Percentiles rank a stretch among this genome's conserved stretches.
phyloP scores from a whole-genome alignment of 2,888 invertebrate genomes.

The Chirona hameri region DNA sequence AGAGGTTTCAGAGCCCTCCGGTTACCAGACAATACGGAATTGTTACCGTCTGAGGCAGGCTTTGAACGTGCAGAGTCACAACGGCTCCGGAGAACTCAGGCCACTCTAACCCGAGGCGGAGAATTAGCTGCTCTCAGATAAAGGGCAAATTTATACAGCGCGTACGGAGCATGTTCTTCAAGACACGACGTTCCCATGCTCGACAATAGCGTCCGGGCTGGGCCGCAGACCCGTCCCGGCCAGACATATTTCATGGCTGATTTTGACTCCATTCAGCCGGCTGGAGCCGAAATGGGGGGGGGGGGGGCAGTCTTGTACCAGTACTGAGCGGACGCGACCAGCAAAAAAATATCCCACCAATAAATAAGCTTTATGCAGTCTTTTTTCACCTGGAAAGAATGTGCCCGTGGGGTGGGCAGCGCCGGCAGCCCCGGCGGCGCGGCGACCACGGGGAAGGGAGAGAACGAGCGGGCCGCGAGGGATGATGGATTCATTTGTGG shows the following conservation, averaged over 20 bases:
- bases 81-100: background rate
- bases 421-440: too few species aligned
- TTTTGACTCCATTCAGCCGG: conserved; percentile 25
- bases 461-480: background rate
- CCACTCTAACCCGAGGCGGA: background rate
- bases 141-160: conserved; percentile 6
- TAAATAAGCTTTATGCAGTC: conserved; percentile 28
- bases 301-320: background rate
- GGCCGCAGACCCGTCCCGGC: background rate
- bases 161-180: conserved; percentile 2
- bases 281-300: background rate
- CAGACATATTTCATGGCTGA: conserved; percentile 28
- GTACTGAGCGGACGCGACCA: background rate
- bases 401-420: background rate
- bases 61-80: background rate
- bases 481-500: conserved; percentile 14
- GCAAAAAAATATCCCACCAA: conserved; percentile 26
- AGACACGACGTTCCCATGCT: conserved; percentile 2
- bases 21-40: background rate
- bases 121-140: background rate
- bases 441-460: background rate
- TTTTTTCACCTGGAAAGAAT: conserved; percentile 7
- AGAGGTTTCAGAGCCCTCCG: background rate
- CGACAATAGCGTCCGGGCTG: background rate
- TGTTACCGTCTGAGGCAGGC: background rate